Percentiles rank a stretch among this genome's conserved stretches.
Evolutionary conservation across 2,113 vertebrate genomes (phyloP).

Genomic region (Erythrocercus mccallii): DNA sequence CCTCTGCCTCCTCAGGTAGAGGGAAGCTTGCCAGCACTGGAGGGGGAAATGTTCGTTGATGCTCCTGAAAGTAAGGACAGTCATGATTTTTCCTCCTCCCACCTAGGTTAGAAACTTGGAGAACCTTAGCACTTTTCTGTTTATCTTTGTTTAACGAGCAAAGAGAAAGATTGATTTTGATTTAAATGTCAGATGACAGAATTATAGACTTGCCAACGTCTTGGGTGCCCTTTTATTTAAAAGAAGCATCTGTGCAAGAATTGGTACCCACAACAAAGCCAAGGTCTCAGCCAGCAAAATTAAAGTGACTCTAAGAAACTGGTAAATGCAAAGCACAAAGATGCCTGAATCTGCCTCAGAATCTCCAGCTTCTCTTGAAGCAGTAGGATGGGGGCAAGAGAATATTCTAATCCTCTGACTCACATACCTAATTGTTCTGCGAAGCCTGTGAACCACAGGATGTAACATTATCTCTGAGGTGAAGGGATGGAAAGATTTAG

Average conservation of each 20-base stretch:
- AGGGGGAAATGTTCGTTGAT: not conserved
- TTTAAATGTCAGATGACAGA: constrained; percentile 39
- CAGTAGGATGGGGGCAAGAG: not conserved
- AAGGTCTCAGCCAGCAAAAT: not conserved
- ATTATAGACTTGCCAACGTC: not conserved
- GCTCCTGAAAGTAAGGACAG: not conserved
- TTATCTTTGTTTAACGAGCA: not conserved
- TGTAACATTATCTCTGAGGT: not conserved
- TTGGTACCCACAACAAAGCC: not conserved
- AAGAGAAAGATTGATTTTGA: constrained; percentile 40
- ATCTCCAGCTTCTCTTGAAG: not conserved
- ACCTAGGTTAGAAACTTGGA: not conserved
- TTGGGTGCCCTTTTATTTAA: constrained; percentile 10
- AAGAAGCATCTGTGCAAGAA: not conserved
- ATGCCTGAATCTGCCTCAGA: not conserved
- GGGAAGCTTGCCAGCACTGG: constrained; percentile 1
- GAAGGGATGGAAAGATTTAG: not conserved
- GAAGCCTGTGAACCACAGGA: not conserved
- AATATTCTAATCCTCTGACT: not conserved
- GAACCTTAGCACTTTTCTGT: not conserved
- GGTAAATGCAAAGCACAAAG: not conserved
- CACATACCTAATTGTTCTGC: not conserved
- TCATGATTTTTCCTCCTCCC: not conserved
- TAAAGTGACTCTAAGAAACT: not conserved
- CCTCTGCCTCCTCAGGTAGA: not conserved